Evolutionary conservation across 2,888 invertebrate species (phyloP), one percentile per base, ranked within the genome.

Genomic region (Drosophila niveifrons): DNA sequence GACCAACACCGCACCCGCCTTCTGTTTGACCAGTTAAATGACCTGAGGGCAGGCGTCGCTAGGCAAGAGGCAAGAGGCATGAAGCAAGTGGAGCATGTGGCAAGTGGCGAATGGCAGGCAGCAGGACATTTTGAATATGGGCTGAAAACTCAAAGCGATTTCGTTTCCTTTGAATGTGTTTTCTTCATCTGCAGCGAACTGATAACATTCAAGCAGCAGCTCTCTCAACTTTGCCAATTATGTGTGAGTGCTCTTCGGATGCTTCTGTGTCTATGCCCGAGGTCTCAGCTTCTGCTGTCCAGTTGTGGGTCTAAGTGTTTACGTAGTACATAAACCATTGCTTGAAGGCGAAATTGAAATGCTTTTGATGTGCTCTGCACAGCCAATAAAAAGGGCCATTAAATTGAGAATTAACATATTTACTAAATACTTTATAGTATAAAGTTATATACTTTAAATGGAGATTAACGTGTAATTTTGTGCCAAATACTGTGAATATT

Each of bases 131-230:
- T 85, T 89, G 85, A 88, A 80, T 82, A 84, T 75, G 71, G 67
- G 50, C 62, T 66, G 31, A 44, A 72, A 75, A 67, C 55, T 72
- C 64, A 77, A 82, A 75, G 74, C 58, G 67, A 80, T 79, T 73
- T 73, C 29, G 18, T 31, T 75, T 75, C 47, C 18, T 31, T 63
- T 63, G 29, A 8, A 31, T 17, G 23, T 28, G 23, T 28, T 23
- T 34, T 0, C 53, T 71, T 53, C 70, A 77, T 78, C 85, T 86
- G 85, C 75, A 72, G 36, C 51, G 66, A 79, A 86, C 84, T 88
- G 85, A 88, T 86, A 86, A 86, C 89, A 78, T 88, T 84, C 81
- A 85, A 73, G 65, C 55, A 75, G 65, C 58, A 55, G 43, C 11
- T 29, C 74, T 82, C 61, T 82, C 67, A 65, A 77, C 72, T 75